Evolutionary conservation across 2,113 vertebrate genomes (phyloP).

Genomic region (Pseudonaja textilis): DNA sequence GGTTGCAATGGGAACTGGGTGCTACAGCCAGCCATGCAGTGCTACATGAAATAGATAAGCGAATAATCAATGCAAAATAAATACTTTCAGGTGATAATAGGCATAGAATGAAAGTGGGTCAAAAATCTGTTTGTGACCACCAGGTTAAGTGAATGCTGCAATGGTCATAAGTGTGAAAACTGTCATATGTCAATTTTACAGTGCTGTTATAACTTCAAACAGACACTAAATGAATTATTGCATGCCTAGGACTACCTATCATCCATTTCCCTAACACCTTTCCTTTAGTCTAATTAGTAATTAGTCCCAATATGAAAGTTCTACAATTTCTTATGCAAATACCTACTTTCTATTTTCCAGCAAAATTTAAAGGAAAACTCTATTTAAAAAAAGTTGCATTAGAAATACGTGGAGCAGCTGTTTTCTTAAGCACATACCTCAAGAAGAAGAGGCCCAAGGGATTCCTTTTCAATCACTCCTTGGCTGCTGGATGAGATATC

Average conservation of each 20-base stretch:
- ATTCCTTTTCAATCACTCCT: constrained; percentile 90
- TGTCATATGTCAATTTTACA: neutral
- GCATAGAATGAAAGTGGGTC: neutral
- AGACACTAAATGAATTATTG: neutral
- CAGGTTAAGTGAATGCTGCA: neutral
- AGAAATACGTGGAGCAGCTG: neutral
- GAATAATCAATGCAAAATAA: neutral
- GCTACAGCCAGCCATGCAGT: neutral
- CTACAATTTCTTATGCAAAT: neutral
- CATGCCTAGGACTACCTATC: neutral
- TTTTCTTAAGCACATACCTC: constrained; percentile 68
- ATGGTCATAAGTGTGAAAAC: neutral
- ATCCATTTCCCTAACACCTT: neutral
- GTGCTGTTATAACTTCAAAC: neutral
- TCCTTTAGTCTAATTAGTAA: neutral
- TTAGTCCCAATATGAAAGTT: neutral
- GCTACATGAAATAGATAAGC: neutral
- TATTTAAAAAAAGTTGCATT: neutral
- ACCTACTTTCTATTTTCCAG: neutral
- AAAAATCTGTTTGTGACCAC: neutral
- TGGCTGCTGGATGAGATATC: constrained; percentile 96
- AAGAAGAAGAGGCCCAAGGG: constrained; percentile 82
- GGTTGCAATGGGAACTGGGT: neutral
- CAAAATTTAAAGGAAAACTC: neutral
- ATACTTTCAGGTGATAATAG: neutral